Conservation (phyloP, 2,113 vertebrate species). For the Leptobrachium ailaonicum region DNA sequence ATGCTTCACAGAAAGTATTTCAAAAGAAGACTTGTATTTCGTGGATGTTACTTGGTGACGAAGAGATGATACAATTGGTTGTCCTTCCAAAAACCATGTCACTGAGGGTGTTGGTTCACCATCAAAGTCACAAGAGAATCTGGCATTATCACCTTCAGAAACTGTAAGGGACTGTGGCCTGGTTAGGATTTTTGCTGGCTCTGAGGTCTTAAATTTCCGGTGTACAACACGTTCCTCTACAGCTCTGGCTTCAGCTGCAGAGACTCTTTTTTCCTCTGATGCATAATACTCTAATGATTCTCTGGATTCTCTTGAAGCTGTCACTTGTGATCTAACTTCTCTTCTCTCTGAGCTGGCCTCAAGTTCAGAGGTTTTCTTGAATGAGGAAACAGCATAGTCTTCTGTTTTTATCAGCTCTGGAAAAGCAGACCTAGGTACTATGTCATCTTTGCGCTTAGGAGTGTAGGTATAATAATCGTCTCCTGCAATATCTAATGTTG, state of each 20-base stretch:
- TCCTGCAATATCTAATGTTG: constrained; percentile 86
- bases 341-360: constrained; percentile 79
- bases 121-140: constrained; percentile 88
- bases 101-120: constrained; percentile 87
- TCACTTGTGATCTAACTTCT: constrained; percentile 82
- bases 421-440: constrained; percentile 78
- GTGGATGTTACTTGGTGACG: constrained; percentile 79
- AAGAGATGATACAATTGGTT: constrained; percentile 71
- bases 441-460: constrained; percentile 82
- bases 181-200: constrained; percentile 81
- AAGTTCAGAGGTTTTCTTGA: constrained; percentile 82
- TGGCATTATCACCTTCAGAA: constrained; percentile 80
- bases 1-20: constrained; percentile 82
- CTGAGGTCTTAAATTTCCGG: constrained; percentile 73
- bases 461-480: constrained; percentile 82
- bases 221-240: constrained; percentile 73
- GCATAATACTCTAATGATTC: constrained; percentile 73
- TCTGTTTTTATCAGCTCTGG: constrained; percentile 86
- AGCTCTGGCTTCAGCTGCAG: constrained; percentile 66
- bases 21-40: constrained; percentile 83
- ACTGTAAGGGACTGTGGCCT: constrained; percentile 87
- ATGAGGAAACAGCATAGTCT: constrained; percentile 82
- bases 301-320: constrained; percentile 77
- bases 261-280: constrained; percentile 77
- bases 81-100: constrained; percentile 80